These are phyloP conservation scores for Natator depressus DNA, from an alignment of 2,113 vertebrate species.

Conservation along the genomic window DNA sequence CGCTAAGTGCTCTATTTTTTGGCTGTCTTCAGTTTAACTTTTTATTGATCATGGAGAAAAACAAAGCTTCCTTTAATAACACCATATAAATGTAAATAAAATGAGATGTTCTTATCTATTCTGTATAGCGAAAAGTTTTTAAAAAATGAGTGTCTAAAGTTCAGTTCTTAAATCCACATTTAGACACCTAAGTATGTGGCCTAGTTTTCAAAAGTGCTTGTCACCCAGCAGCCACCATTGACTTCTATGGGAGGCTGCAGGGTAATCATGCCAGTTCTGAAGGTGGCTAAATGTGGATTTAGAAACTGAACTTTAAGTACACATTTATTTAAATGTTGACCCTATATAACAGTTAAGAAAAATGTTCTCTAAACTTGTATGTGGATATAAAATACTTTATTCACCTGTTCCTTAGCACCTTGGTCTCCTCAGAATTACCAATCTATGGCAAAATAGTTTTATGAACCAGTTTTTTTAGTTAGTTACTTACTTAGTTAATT, in stretches of 20 bases:
- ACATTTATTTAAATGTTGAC: background rate
- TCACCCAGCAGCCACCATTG: background rate
- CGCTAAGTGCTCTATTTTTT: background rate
- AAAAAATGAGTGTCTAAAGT: background rate
- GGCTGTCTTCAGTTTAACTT: background rate
- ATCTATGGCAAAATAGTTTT: background rate
- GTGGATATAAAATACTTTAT: slow-evolving; percentile 18
- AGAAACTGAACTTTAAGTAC: background rate
- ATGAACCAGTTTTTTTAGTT: background rate
- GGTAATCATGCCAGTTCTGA: background rate
- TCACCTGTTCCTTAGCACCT: slow-evolving; percentile 47
- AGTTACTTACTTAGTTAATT: background rate
- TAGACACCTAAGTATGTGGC: background rate
- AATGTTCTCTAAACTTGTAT: slow-evolving; percentile 57
- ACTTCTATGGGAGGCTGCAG: rapidly evolving
- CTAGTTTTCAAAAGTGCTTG: background rate
- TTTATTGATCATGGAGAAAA: background rate
- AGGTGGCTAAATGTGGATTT: background rate
- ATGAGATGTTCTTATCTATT: background rate
- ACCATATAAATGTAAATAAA: background rate
- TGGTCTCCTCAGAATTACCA: slow-evolving; percentile 16
- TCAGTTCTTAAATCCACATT: background rate
- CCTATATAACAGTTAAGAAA: background rate
- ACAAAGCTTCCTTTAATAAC: background rate
- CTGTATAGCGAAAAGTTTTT: background rate